Evolutionary conservation across 2,113 vertebrate genomes (phyloP).

Genomic region (Crypturellus undulatus): DNA sequence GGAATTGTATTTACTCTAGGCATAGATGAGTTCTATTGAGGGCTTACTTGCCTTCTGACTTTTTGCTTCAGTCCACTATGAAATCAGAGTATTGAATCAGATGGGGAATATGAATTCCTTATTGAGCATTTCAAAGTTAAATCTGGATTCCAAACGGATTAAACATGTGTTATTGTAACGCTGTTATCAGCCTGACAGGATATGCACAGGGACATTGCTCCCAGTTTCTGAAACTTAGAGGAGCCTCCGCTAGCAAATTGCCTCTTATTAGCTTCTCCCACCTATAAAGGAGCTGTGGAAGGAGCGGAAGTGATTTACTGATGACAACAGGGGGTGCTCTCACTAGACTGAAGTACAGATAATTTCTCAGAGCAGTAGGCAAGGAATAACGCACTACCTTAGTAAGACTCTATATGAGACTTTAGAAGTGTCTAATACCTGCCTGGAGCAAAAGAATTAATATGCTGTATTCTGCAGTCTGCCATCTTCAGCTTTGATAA

Average conservation of each 20-base stretch:
- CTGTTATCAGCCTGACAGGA: slow-evolving; percentile 72
- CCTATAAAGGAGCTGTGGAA: slow-evolving; percentile 82
- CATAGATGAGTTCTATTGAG: slow-evolving; percentile 31
- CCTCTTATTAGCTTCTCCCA: slow-evolving; percentile 84
- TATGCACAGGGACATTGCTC: slow-evolving; percentile 65
- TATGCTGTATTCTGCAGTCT: slow-evolving; percentile 80
- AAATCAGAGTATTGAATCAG: slow-evolving; percentile 36
- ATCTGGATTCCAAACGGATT: slow-evolving; percentile 63
- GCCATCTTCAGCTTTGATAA: slow-evolving; percentile 86
- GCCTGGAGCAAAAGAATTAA: slow-evolving; percentile 87
- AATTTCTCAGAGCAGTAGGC: slow-evolving; percentile 81
- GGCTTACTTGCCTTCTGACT: slow-evolving; percentile 14
- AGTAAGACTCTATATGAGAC: slow-evolving; percentile 80
- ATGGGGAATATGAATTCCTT: slow-evolving; percentile 35
- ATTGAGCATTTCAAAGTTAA: slow-evolving; percentile 60
- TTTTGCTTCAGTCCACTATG: slow-evolving; percentile 13
- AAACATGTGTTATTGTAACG: slow-evolving; percentile 71
- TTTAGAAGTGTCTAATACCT: slow-evolving; percentile 87
- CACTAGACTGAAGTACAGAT: slow-evolving; percentile 83
- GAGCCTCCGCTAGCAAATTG: slow-evolving; percentile 79
- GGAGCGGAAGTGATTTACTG: slow-evolving; percentile 83
- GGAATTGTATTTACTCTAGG: slow-evolving; percentile 21
- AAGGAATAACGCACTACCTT: slow-evolving; percentile 81
- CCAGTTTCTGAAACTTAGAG: slow-evolving; percentile 72
- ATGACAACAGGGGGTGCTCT: slow-evolving; percentile 86